Percentiles rank a stretch among this genome's conserved stretches.
phyloP scores from a whole-genome alignment of 2,888 invertebrate species.

The Venustoraphidia nigricollis region DNA sequence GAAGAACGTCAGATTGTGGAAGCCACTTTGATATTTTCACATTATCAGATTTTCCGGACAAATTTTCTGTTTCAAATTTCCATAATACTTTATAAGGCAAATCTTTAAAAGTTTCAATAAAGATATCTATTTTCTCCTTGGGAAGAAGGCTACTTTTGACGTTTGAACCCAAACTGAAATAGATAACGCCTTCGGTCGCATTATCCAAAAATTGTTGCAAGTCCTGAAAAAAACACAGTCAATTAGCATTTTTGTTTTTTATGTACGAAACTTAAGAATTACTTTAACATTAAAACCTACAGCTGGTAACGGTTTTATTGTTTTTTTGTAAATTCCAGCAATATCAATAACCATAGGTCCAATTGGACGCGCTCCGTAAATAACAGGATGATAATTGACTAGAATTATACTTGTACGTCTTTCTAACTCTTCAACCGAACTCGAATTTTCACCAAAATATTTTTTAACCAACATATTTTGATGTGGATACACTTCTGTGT shows the following conservation, averaged over 20 bases:
- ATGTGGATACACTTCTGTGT: not conserved
- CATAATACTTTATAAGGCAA: conserved; percentile 19
- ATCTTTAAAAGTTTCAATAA: conserved; percentile 17
- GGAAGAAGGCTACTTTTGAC: conserved; percentile 17
- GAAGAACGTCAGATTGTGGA: conserved; percentile 4
- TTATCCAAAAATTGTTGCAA: conserved; percentile 17
- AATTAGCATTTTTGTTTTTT: not conserved
- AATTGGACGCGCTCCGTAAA: conserved; percentile 22
- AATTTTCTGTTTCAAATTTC: conserved; percentile 18
- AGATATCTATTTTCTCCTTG: conserved; percentile 11
- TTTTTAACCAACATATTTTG: conserved; percentile 9
- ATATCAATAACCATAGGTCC: conserved; percentile 24
- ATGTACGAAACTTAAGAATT: too few relatives aligned
- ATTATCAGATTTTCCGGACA: conserved; percentile 15
- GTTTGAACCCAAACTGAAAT: conserved; percentile 21
- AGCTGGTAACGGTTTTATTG: conserved; percentile 22
- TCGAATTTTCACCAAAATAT: conserved; percentile 7
- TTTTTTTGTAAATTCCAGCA: conserved; percentile 25
- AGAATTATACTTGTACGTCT: conserved; percentile 21
- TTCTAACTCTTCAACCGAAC: conserved; percentile 10
- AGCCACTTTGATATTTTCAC: conserved; percentile 11
- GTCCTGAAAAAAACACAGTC: conserved; percentile 11
- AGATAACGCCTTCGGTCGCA: conserved; percentile 18
- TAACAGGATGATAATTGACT: conserved; percentile 23
- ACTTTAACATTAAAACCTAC: conserved; percentile 14